Percentiles rank a stretch among this genome's conserved stretches.
Conservation (phyloP, 2,113 vertebrate species). For the Scophthalmus maximus region DNA sequence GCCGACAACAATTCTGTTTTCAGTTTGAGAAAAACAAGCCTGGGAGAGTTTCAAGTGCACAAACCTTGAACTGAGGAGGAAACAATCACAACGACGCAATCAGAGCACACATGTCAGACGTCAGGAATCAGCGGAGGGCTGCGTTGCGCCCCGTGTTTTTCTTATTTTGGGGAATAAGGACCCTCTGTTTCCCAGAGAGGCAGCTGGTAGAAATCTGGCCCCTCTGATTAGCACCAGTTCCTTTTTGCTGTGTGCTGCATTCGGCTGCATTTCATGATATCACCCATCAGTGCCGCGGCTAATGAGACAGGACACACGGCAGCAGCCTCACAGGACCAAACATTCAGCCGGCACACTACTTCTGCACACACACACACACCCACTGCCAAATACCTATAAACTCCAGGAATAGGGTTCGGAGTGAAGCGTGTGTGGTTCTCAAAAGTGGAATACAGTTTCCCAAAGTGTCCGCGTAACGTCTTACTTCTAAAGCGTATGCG, state of each 20-base stretch:
- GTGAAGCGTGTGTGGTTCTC: no score
- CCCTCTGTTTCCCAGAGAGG: conserved; percentile 73
- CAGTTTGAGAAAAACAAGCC: conserved; percentile 63
- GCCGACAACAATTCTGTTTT: conserved; percentile 66
- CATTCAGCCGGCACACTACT: conserved; percentile 7
- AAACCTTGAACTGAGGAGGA: conserved; percentile 59
- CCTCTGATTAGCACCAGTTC: conserved; percentile 72
- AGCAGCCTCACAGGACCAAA: conserved; percentile 52
- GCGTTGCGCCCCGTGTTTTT: conserved; percentile 52
- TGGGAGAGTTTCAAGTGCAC: conserved; percentile 49
- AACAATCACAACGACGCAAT: conserved; percentile 72
- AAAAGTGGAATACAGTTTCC: no score
- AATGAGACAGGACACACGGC: conserved; percentile 76
- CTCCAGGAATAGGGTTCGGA: no score
- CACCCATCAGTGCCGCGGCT: conserved; percentile 69
- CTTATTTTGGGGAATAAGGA: conserved; percentile 75
- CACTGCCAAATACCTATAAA: conserved; percentile 16
- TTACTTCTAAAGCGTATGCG: conserved; percentile 22
- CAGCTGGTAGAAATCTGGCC: conserved; percentile 81
- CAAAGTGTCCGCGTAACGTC: no score
- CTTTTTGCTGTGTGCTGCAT: conserved; percentile 53
- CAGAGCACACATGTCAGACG: conserved; percentile 74
- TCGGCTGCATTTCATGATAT: conserved; percentile 74
- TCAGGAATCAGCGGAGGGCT: conserved; percentile 64
- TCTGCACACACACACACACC: conserved; percentile 7